These are phyloP conservation scores for Ormyrus nitidulus DNA, from an alignment of 2,888 invertebrate genomes.

Conservation along the genomic window DNA sequence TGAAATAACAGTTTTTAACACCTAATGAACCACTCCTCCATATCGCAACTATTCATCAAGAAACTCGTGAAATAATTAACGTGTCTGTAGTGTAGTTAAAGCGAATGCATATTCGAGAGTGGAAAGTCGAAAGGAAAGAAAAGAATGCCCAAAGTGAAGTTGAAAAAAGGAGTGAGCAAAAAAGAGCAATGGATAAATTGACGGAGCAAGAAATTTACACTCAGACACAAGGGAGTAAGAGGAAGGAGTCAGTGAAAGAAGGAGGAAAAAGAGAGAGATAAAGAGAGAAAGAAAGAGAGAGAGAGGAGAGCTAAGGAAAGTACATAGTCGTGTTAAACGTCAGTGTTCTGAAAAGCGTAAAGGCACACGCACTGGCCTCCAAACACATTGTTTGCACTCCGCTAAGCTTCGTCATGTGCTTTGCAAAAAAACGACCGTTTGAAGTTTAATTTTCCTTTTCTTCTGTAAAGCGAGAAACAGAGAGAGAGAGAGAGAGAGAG, in stretches of 20 bases:
- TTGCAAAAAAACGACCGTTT: constrained; percentile 36
- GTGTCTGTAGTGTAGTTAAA: constrained; percentile 42
- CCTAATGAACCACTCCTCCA: no score
- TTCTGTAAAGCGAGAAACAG: constrained; percentile 25
- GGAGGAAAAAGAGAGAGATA: constrained; percentile 28
- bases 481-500: constrained; percentile 28
- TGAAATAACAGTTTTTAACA: no score
- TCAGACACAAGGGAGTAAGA: constrained; percentile 52
- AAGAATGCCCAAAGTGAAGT: constrained; percentile 5
- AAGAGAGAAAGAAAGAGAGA: constrained; percentile 50
- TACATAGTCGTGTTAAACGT: constrained; percentile 54
- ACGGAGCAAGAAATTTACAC: constrained; percentile 60
- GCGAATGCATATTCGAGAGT: constrained; percentile 18
- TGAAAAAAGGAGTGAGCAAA: constrained; percentile 13
- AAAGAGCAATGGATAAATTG: constrained; percentile 57
- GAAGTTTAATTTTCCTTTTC: constrained; percentile 45
- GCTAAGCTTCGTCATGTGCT: constrained; percentile 71
- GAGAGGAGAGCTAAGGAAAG: constrained; percentile 55
- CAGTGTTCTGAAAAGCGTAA: constrained; percentile 59
- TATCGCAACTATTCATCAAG: no score
- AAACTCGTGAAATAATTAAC: neutral
- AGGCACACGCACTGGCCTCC: constrained; percentile 82
- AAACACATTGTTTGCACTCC: constrained; percentile 93
- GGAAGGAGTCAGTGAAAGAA: constrained; percentile 54
- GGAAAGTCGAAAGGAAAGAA: constrained; percentile 15